These are phyloP conservation scores for Chiloscyllium plagiosum DNA, from an alignment of 2,113 vertebrate species.

Conservation along the genomic window DNA sequence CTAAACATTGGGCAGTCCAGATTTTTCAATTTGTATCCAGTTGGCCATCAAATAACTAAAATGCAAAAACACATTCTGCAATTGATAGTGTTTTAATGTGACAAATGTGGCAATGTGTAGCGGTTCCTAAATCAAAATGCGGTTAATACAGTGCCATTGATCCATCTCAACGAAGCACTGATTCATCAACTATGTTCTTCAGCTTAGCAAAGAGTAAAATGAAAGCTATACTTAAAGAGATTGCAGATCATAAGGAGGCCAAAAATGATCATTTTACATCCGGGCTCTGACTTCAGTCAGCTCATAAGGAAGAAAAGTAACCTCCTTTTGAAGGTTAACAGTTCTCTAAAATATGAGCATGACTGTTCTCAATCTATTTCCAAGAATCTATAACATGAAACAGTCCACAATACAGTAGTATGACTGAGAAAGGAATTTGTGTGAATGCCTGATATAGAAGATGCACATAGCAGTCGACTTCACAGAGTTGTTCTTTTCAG, in stretches of 20 bases:
- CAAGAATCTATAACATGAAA: background rate
- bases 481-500: background rate
- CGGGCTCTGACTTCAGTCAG: background rate
- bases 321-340: background rate
- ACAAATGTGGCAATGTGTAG: background rate
- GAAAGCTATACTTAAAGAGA: background rate
- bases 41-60: background rate
- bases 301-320: background rate
- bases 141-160: background rate
- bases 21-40: background rate
- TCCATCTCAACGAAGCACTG: background rate
- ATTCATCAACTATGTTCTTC: background rate
- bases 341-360: background rate
- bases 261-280: background rate
- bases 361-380: background rate
- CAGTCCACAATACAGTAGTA: background rate
- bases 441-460: background rate
- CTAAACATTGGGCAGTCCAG: background rate
- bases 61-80: background rate
- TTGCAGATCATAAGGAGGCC: background rate
- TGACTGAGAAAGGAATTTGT: background rate
- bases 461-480: background rate
- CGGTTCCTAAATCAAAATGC: background rate
- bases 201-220: background rate
- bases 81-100: background rate